Evolutionary conservation across 2,888 invertebrate genomes (phyloP).

Genomic region (Meloe dianella): DNA sequence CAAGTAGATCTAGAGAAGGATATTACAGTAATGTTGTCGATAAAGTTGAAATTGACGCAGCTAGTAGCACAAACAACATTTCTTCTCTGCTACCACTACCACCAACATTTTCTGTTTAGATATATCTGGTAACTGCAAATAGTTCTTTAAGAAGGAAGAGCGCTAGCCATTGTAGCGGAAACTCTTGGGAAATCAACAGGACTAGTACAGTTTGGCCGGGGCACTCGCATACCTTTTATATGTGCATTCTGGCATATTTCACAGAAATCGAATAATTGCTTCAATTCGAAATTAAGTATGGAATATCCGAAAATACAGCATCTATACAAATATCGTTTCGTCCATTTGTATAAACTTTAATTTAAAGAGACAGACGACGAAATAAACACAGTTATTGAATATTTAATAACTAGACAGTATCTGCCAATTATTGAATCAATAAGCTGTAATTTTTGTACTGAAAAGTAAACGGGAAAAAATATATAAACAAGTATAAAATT

Average conservation of each 20-base stretch:
- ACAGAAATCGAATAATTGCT: not conserved
- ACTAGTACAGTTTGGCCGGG: conserved; percentile 20
- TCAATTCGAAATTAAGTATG: too few relatives aligned
- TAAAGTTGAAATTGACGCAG: conserved; percentile 48
- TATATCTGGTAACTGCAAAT: conserved; percentile 40
- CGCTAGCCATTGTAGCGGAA: conserved; percentile 39
- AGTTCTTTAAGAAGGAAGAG: conserved; percentile 39
- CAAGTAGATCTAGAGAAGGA: conserved; percentile 28
- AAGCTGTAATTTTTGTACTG: conserved; percentile 27
- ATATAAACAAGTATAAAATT: conserved; percentile 19
- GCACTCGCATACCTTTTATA: not conserved
- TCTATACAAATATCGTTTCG: conserved; percentile 27
- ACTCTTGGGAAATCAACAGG: conserved; percentile 49
- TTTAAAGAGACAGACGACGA: conserved; percentile 21
- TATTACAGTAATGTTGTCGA: conserved; percentile 41
- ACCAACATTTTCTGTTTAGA: not conserved
- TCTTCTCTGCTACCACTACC: conserved; percentile 12
- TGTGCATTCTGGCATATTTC: not conserved
- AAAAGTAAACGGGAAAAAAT: conserved; percentile 12
- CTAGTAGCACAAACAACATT: not conserved
- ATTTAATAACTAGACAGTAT: conserved; percentile 24
- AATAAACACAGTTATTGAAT: conserved; percentile 22
- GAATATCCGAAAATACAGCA: not conserved
- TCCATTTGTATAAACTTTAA: conserved; percentile 19
- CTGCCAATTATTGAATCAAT: conserved; percentile 28